Conservation (phyloP, 2,797 vertebrate species). For the Arctocebus calabarensis region DNA sequence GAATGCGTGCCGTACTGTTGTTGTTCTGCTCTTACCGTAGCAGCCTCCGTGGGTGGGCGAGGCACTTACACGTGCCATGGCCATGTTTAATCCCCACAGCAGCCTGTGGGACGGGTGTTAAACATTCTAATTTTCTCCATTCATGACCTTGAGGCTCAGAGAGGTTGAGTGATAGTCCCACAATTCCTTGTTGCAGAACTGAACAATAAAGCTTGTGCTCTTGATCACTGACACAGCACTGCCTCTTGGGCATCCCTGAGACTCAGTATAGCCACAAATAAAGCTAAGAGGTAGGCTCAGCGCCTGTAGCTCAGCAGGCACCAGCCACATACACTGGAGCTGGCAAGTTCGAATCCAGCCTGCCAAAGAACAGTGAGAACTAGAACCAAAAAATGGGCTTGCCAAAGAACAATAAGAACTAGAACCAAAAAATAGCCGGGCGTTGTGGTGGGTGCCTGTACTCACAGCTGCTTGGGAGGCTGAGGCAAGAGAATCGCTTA, state of each 20-base stretch:
- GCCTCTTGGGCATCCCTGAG: not conserved
- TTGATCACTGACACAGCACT: not conserved
- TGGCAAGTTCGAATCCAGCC: no score
- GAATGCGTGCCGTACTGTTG: fast-evolving
- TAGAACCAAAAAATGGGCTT: no score
- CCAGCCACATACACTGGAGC: no score
- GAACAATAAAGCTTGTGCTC: not conserved
- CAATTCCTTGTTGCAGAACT: not conserved
- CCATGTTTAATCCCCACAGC: not conserved
- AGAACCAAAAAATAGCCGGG: no score
- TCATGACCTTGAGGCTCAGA: not conserved
- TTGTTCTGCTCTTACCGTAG: not conserved
- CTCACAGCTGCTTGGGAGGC: no score
- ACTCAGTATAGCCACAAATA: not conserved
- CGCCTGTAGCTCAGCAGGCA: no score
- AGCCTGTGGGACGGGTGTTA: not conserved
- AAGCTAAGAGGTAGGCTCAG: not conserved
- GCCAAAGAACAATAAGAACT: no score
- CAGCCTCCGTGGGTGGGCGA: not conserved
- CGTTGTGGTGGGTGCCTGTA: no score
- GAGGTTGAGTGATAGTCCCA: not conserved
- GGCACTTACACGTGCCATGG: not conserved
- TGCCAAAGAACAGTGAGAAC: no score
- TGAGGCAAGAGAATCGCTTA: no score
- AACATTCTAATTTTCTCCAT: not conserved